Evolutionary conservation across 2,797 vertebrate genomes (phyloP), one percentile per base, ranked within the genome.

Genomic region (Chelonia mydas): DNA sequence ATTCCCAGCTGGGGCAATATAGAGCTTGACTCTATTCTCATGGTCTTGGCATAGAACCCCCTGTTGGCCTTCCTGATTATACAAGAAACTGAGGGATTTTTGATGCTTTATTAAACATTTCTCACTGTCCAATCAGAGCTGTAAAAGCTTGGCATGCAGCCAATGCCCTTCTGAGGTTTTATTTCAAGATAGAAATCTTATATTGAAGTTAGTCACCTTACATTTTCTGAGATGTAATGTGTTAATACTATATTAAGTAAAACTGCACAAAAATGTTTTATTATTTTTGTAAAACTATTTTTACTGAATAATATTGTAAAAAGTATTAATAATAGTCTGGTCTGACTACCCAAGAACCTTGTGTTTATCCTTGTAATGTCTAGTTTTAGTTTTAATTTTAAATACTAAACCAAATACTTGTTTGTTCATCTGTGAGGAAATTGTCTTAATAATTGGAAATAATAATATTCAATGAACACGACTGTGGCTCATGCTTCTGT

Each of bases 371-470:
- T 49, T 83, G 57, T 82, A 55, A 65, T 59, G 28, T 85, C 61
- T 49, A 10, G 27, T 77, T 77, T 47, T 89, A 19, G 13, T 83
- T 90, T 95, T 81, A 88, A 47, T 93, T 97, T 93, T 59, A 89
- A 53, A 79, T 91, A 17, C 81, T 77, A 51, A 90, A 53, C 16
- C 68, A 93, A 85, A 85, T 88, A 89, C 17, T 53, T 94, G 31
- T 95, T 94, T 94, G 51, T 83, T 94, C 61, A 88, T 59, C 68
- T 94, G 76, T 84, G 68, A 90, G 23, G 83, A 59, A 89, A 76
- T 82, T 88, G 3, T 82, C 49, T 68, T 6, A 76, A 0, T 59
- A 81, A 84, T 41, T 92, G 61, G 21, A 92, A 93, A 82, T 78
- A 33, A 55, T 90, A 31, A 81, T 81, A 17, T n/a, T 47, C 81